These are phyloP conservation scores for Chloropsis cyanopogon DNA, from an alignment of 2,113 vertebrate species.

Conservation along the genomic window DNA sequence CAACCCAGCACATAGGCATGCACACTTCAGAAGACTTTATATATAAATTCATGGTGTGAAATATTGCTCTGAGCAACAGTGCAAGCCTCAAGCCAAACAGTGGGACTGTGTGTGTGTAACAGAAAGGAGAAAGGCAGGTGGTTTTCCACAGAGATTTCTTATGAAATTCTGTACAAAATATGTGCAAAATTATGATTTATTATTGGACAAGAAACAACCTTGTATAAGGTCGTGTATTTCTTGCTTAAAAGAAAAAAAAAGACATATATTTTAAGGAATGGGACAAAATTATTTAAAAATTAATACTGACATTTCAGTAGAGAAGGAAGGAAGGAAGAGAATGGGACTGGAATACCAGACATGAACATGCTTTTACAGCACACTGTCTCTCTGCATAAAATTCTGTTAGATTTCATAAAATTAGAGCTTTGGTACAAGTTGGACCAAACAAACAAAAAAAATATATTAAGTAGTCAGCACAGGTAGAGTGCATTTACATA, in stretches of 20 bases:
- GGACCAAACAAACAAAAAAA: not conserved
- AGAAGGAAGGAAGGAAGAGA: not conserved
- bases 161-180: not conserved
- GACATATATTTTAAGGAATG: not conserved
- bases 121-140: not conserved
- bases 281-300: not conserved
- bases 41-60: not conserved
- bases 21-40: not conserved
- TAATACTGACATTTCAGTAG: not conserved
- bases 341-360: not conserved
- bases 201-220: not conserved
- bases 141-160: not conserved
- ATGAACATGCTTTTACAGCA: not conserved
- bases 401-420: not conserved
- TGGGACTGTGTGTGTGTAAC: rapidly evolving
- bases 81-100: not conserved
- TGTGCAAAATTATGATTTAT: not conserved
- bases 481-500: not conserved
- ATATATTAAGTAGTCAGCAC: rapidly evolving
- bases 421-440: not conserved
- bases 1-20: rapidly evolving
- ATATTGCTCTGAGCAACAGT: not conserved
- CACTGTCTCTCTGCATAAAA: not conserved
- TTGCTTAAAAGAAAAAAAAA: not conserved
- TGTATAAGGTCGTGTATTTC: not conserved